These are phyloP conservation scores for Pyrocoelia pectoralis DNA, from an alignment of 2,888 invertebrate genomes.

Conservation along the genomic window DNA sequence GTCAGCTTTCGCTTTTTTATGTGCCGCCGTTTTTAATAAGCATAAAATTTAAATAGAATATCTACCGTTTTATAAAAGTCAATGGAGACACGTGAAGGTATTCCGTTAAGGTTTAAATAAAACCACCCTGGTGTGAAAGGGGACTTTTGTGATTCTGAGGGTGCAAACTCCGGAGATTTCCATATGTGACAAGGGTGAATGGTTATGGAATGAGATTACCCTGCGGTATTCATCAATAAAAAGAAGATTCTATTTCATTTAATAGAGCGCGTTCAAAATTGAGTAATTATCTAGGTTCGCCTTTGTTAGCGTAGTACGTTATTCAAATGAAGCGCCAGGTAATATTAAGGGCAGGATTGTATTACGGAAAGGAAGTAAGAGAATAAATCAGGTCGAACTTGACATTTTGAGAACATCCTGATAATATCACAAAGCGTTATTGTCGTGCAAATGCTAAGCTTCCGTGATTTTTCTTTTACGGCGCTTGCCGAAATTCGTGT, in stretches of 20 bases:
- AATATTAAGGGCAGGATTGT: constrained; percentile 26
- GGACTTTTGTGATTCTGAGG: constrained; percentile 39
- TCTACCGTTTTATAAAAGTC: constrained; percentile 30
- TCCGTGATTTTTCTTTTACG: constrained; percentile 47
- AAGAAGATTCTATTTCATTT: neutral
- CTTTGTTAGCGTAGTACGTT: neutral
- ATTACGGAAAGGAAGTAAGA: constrained; percentile 44
- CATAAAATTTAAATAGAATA: neutral
- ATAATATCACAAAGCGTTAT: constrained; percentile 42
- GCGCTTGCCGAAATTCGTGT: neutral
- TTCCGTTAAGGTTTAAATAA: constrained; percentile 43
- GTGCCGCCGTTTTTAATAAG: neutral
- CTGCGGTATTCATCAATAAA: constrained; percentile 23
- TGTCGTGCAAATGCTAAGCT: constrained; percentile 42
- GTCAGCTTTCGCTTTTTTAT: constrained; percentile 20
- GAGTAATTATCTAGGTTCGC: neutral
- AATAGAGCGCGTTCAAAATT: neutral
- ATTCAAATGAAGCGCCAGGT: neutral
- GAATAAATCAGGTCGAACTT: constrained; percentile 46
- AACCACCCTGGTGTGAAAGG: constrained; percentile 33
- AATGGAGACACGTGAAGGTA: constrained; percentile 37
- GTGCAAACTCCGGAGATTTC: constrained; percentile 42
- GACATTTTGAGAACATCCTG: constrained; percentile 45
- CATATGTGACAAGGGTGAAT: constrained; percentile 45
- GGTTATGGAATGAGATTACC: constrained; percentile 43